Evolutionary conservation across 2,888 invertebrate genomes (phyloP).

Genomic region (Suillia variegata): DNA sequence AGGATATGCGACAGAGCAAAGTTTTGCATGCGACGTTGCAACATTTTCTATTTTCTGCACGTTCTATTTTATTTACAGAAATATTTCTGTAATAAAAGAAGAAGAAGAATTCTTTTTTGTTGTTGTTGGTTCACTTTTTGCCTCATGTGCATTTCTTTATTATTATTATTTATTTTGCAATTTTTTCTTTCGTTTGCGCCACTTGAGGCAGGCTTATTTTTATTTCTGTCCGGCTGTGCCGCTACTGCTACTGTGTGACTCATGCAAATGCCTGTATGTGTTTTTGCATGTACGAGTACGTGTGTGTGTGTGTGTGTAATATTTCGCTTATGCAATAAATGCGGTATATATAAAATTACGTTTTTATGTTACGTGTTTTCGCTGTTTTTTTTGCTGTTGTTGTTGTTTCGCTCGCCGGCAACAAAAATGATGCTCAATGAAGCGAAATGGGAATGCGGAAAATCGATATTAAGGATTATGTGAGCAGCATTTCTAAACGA

Average conservation of each 20-base stretch:
- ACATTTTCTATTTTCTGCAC: background rate
- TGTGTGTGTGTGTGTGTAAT: background rate
- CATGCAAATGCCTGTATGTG: background rate
- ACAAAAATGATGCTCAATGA: conserved; percentile 11
- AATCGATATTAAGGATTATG: conserved; percentile 24
- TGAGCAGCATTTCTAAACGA: conserved; percentile 2
- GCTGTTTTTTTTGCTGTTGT: conserved; percentile 13
- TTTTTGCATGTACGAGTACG: no score
- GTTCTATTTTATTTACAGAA: conserved; percentile 2
- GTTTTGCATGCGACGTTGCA: background rate
- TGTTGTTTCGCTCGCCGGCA: background rate
- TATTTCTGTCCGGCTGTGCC: background rate
- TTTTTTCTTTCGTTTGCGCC: background rate
- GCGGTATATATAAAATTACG: conserved; percentile 1
- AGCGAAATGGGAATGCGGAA: conserved; percentile 17
- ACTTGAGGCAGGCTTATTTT: background rate
- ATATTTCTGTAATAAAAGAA: background rate
- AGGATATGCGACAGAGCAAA: background rate
- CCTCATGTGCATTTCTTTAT: background rate
- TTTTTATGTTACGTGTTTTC: background rate
- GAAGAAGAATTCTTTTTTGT: background rate
- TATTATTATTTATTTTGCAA: background rate
- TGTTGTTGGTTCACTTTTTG: background rate
- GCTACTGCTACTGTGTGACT: background rate
- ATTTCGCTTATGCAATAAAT: conserved; percentile 3